A percentile compares a stretch with the other conserved stretches of the same genome.
Conservation (phyloP, 1,140 invertebrate genomes). For the Idris sp. region DNA sequence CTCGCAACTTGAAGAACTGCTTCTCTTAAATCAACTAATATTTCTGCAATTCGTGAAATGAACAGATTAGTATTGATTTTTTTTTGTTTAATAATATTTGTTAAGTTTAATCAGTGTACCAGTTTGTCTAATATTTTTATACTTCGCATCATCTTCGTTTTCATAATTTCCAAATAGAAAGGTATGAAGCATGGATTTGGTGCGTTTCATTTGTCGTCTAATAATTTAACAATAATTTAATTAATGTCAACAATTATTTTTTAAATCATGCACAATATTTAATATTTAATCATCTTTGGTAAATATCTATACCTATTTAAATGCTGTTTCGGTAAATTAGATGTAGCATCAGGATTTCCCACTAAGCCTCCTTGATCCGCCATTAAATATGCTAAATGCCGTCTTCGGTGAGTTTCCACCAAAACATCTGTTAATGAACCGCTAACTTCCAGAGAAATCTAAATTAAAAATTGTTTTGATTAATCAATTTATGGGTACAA, state of each 20-base stretch:
- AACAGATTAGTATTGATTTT: no score
- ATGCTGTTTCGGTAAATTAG: conserved; percentile 95
- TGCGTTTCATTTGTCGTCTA: conserved; percentile 92
- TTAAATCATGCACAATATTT: no score
- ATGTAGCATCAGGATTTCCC: conserved; percentile 90
- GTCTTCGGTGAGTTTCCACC: conserved; percentile 92
- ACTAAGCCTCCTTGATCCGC: conserved; percentile 95
- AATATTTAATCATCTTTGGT: no score
- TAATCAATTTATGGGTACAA: conserved; percentile 4
- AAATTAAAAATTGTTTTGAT: conserved; percentile 20
- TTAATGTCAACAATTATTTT: no score
- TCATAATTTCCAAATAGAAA: conserved; percentile 90
- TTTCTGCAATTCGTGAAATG: no score
- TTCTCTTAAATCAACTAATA: conserved; percentile 97
- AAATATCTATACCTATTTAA: conserved; percentile 81
- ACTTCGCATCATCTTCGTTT: conserved; percentile 90
- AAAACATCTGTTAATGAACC: conserved; percentile 90
- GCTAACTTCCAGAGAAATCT: conserved; percentile 80
- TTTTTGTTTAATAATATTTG: no score
- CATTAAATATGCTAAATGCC: conserved; percentile 97
- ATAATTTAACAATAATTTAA: no score
- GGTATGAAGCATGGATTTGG: conserved; percentile 93
- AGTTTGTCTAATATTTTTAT: conserved; percentile 98
- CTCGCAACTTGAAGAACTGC: conserved; percentile 93
- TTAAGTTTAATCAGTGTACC: conserved; percentile 67